phyloP scores from a whole-genome alignment of 2,113 vertebrate species.

The Daphoenositta chrysoptera region DNA sequence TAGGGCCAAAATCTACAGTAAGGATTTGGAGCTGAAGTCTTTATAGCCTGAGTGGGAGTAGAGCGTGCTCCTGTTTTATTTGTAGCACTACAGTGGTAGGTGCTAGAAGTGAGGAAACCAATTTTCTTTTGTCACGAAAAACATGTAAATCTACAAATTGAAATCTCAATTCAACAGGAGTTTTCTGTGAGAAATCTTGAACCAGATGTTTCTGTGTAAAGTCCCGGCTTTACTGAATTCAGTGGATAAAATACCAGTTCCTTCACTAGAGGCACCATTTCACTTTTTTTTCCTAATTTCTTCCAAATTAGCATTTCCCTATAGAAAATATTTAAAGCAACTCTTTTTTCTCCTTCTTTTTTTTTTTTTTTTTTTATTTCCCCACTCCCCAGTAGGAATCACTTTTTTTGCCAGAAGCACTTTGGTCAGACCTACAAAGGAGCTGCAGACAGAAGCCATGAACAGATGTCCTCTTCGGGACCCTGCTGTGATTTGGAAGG shows the following conservation, averaged over 20 bases:
- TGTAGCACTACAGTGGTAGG: not conserved
- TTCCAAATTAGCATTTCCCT: not conserved
- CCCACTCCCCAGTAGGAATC: not conserved
- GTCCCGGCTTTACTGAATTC: not conserved
- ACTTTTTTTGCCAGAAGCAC: conserved; percentile 12
- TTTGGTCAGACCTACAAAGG: conserved; percentile 29
- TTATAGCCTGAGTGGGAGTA: not conserved
- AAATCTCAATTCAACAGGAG: not conserved
- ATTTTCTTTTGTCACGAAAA: not conserved
- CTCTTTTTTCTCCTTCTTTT: fast-evolving
- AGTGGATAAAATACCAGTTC: not conserved
- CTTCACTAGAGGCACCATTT: not conserved
- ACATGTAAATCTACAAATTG: not conserved
- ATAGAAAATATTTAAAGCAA: not conserved
- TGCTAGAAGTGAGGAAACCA: not conserved
- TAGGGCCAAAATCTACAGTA: not conserved
- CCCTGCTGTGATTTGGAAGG: conserved; percentile 54
- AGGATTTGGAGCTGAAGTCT: not conserved
- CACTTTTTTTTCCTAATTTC: not conserved
- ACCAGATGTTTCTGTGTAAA: not conserved
- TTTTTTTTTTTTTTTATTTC: not conserved
- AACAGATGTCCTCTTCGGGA: conserved; percentile 39
- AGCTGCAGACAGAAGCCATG: conserved; percentile 49
- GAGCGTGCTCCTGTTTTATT: not conserved
- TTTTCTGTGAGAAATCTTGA: not conserved